A percentile compares a stretch with the other conserved stretches of the same genome.
These are phyloP conservation scores for Bombus difficillimus DNA, from an alignment of 1,140 invertebrate genomes.

Conservation along the genomic window DNA sequence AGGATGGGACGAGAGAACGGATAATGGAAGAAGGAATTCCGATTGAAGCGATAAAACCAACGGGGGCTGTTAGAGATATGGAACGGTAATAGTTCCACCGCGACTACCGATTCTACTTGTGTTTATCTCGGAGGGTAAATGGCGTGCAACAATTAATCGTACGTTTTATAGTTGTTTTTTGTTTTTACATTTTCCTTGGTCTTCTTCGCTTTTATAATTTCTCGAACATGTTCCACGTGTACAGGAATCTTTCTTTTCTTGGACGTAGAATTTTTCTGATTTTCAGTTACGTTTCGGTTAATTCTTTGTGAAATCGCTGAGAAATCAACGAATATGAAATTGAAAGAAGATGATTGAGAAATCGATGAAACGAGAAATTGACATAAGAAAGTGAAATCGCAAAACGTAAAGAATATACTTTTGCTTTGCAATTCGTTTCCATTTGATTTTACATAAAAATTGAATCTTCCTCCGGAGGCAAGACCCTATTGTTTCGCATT, in stretches of 20 bases:
- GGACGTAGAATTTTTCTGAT: too few species aligned
- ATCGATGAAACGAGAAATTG: too few species aligned
- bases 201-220: not conserved
- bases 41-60: slow-evolving; percentile 34
- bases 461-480: not conserved
- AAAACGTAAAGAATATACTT: too few species aligned
- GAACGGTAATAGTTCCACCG: slow-evolving; percentile 18
- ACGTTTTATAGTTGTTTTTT: not conserved
- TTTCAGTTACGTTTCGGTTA: not conserved
- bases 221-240: too few species aligned
- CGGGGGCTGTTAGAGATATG: slow-evolving; percentile 2
- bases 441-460: not conserved
- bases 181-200: not conserved
- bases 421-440: not conserved
- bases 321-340: too few species aligned
- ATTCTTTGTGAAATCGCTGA: not conserved
- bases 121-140: not conserved
- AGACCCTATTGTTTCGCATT: not conserved
- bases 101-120: not conserved
- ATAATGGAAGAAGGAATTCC: slow-evolving; percentile 27
- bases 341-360: too few species aligned
- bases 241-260: not conserved
- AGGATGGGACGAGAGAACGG: not conserved
- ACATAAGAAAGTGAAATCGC: too few species aligned
- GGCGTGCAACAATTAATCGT: not conserved